phyloP scores from a whole-genome alignment of 1,140 invertebrate species.

The Copidosoma floridanum region DNA sequence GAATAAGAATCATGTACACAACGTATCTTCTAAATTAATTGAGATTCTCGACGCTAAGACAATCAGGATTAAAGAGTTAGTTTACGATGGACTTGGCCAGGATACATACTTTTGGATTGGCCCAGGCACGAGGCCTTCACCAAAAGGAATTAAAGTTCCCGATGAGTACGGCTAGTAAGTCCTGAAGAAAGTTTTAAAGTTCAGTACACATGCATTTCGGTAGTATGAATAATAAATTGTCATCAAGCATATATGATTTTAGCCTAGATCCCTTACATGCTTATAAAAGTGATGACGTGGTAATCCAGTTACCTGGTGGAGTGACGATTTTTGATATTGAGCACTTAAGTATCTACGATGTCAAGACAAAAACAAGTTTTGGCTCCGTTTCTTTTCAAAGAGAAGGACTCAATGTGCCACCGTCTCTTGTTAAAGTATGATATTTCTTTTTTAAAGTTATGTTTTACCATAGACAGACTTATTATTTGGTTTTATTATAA shows the following conservation, averaged over 20 bases:
- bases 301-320: constrained; percentile 77
- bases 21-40: constrained; percentile 70
- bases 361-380: constrained; percentile 68
- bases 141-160: constrained; percentile 77
- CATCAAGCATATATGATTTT: too few species aligned
- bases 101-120: constrained; percentile 87
- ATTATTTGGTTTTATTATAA: too few species aligned
- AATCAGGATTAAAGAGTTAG: constrained; percentile 72
- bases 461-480: background rate
- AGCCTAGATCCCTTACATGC: constrained; percentile 70
- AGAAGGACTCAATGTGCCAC: constrained; percentile 81
- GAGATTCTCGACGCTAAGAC: constrained; percentile 81
- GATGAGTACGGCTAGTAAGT: constrained; percentile 93
- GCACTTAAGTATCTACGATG: constrained; percentile 82
- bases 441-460: background rate
- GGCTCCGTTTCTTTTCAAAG: constrained; percentile 80
- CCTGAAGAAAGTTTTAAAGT: background rate
- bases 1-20: constrained; percentile 65
- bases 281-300: constrained; percentile 75
- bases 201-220: too few species aligned
- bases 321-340: constrained; percentile 80
- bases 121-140: constrained; percentile 79
- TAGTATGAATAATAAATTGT: too few species aligned
- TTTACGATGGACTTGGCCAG: constrained; percentile 73
- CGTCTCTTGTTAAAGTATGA: constrained; percentile 69